Evolutionary conservation across 1,140 invertebrate genomes (phyloP), one percentile per base, ranked within the genome.

Genomic region (Pachyrhynchus sulphureomaculatus): DNA sequence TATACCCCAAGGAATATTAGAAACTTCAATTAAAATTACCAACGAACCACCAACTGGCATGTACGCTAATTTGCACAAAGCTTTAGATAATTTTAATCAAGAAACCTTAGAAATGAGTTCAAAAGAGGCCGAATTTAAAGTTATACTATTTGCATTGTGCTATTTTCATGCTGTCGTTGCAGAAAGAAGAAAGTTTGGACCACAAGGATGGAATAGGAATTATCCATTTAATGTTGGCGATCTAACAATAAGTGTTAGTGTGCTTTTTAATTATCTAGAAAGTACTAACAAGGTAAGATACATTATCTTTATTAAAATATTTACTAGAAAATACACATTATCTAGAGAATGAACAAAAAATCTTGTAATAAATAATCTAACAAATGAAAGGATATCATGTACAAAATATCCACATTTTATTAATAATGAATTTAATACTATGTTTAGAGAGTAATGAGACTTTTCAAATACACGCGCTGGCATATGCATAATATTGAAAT

Each of bases 31-130:
- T 70, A 98, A 98, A 80, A 96, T 98, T 33, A 96, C 94, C 0
- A 97, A 97, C 71, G 95, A 98, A 77, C 93, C 94, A 3, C 95
- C 95, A 0, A 93, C 90, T 18, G 95, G 95, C 37, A 96, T 98
- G 88, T 83, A 84, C 75, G 93, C 94, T 0, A 98, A 97, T 76
- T 82, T 96, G 17, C 93, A 96, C 74, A 96, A 96, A 79, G 89
- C 94, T 10, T 75, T 98, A 26, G 91, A 95, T 72, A 96, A 96
- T 79, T 98, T 98, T 76, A 90, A 80, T 68, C 93, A 97, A 77
- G 93, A 96, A 72, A 95, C 91, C 0, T 75, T 98, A 18, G 95
- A 98, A 74, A 89, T 91, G 83, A 96, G 93, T 75, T 86, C 90
- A 2, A 94, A 95, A 73, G 95, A 98, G 78, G 86, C 89, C 0